phyloP scores from a whole-genome alignment of 2,888 invertebrate genomes.

The Orchestes rusci region DNA sequence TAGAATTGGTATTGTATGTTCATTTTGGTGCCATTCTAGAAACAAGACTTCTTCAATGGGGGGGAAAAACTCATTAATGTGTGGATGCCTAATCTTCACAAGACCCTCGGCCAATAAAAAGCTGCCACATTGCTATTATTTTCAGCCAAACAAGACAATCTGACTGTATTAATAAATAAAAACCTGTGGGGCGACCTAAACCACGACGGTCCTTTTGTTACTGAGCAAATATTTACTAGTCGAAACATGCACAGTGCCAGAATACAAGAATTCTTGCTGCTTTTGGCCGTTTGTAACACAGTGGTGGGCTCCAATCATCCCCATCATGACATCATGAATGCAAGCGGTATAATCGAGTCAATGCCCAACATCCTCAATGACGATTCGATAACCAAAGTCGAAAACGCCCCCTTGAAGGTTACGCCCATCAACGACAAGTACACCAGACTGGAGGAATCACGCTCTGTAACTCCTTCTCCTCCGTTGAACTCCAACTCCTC shows the following conservation, averaged over 20 bases:
- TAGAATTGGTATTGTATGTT: no score
- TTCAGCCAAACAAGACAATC: conserved; percentile 33
- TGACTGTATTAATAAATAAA: conserved; percentile 47
- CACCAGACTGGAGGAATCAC: conserved; percentile 65
- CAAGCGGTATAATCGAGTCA: conserved; percentile 47
- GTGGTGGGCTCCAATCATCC: conserved; percentile 89
- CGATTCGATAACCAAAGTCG: conserved; percentile 8
- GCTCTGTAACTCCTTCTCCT: conserved; percentile 65
- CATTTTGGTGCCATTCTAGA: no score
- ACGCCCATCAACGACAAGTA: conserved; percentile 47
- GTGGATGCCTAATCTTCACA: no score
- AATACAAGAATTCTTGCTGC: conserved; percentile 81
- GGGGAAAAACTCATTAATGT: no score
- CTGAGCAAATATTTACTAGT: conserved; percentile 32
- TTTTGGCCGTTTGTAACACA: conserved; percentile 92
- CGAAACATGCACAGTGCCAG: conserved; percentile 56
- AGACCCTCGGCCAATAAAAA: no score
- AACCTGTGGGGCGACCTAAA: conserved; percentile 49
- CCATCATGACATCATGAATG: conserved; percentile 64
- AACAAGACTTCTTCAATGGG: no score
- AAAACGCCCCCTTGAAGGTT: conserved; percentile 2
- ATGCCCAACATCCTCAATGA: conserved; percentile 17
- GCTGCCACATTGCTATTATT: no score
- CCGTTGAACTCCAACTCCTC: conserved; percentile 50
- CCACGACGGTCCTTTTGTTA: conserved; percentile 31